Evolutionary conservation across 2,113 vertebrate species (phyloP), one percentile per base, ranked within the genome.

Genomic region (Scomber japonicus): DNA sequence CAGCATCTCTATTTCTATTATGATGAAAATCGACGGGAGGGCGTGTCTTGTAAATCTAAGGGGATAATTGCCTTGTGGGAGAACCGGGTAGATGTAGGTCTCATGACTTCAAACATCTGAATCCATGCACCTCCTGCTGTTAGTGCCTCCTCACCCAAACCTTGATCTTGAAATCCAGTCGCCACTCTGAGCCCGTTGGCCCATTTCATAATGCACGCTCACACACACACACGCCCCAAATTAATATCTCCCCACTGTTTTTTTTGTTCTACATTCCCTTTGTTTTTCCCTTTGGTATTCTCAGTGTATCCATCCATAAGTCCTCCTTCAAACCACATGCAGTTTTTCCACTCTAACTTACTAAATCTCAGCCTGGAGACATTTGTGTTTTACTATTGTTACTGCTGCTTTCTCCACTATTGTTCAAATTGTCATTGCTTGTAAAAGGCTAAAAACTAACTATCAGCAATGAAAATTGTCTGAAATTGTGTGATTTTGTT

Each of bases 111-210:
- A 92, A 88, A 94, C 73, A 53, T 74, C 73, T 85, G 64, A 84
- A 80, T 88, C 71, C 59, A 19, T 27, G 6, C 67, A 49, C 70
- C 87, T 63, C 87, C 90, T 51, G 55, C 89, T 86, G 89, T 62
- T 83, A 13, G 50, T 19, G 63, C 19, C 65, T 71, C 63, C 75
- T 71, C 78, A 85, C 72, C 56, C 73, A 81, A 71, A 83, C 78
- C 80, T 86, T 92, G 84, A 93, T 92, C 85, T 84, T 88, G 62
- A 86, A 78, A 85, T 85, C 73, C 82, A 84, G 71, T 81, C 69
- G 61, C 67, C 50, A 7, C 73, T 71, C 49, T n/a, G 59, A 74
- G 66, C 84, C 73, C 48, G 40, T 56, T 78, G 68, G 71, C 82
- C 76, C 16, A 65, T 84, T 89, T 87, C 67, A 74, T 44, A 86